A percentile compares a stretch with the other conserved stretches of the same genome.
Conservation (phyloP, 2,113 vertebrate species). For the Condylura cristata region DNA sequence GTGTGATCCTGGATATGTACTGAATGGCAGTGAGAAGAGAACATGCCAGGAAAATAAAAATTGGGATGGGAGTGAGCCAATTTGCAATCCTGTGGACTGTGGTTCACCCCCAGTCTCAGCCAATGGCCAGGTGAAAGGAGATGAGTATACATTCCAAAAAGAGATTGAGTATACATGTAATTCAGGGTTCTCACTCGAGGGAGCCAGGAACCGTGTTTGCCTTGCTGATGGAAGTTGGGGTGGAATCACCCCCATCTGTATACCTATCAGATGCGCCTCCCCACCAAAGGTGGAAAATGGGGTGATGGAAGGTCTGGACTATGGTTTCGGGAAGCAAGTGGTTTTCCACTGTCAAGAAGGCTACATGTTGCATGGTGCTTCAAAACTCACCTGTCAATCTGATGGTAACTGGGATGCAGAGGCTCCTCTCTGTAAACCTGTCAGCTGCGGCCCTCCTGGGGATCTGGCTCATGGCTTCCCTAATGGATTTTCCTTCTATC, state of each 20-base stretch:
- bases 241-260: conserved; percentile 86
- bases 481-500: conserved; percentile 92
- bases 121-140: conserved; percentile 87
- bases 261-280: conserved; percentile 86
- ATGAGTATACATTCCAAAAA: conserved; percentile 87
- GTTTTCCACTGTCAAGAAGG: conserved; percentile 91
- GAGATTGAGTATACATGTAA: conserved; percentile 88
- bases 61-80: conserved; percentile 91
- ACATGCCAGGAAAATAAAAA: conserved; percentile 89
- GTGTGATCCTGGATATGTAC: conserved; percentile 91
- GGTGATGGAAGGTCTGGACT: conserved; percentile 86
- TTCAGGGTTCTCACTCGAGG: conserved; percentile 90
- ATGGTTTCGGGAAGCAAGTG: conserved; percentile 87
- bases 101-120: conserved; percentile 85
- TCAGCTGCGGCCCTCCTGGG: conserved; percentile 92
- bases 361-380: conserved; percentile 87
- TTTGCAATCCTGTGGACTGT: conserved; percentile 91
- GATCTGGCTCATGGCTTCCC: conserved; percentile 93
- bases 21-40: conserved; percentile 88
- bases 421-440: conserved; percentile 88
- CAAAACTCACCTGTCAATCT: conserved; percentile 87
- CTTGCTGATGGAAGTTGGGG: conserved; percentile 94
- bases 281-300: conserved; percentile 86
- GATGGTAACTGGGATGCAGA: conserved; percentile 92
- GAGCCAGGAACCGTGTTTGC: conserved; percentile 88